These are phyloP conservation scores for Argentina silus DNA, from an alignment of 2,797 vertebrate genomes.

Conservation along the genomic window DNA sequence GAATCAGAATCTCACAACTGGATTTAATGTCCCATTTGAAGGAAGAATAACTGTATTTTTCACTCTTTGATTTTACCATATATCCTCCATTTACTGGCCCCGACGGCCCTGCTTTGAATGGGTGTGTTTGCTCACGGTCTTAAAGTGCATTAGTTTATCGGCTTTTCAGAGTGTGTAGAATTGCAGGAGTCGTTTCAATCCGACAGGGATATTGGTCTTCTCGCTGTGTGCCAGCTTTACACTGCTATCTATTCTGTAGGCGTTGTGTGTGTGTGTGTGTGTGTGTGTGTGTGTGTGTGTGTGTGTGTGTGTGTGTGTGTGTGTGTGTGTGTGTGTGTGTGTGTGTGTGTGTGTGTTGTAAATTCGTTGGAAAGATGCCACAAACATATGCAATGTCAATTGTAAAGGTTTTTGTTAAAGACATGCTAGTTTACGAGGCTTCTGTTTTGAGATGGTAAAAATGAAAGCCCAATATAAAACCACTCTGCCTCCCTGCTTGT, in stretches of 20 bases:
- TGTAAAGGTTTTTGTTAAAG: not conserved
- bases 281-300: not conserved
- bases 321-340: slow-evolving; percentile 2
- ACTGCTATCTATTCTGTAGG: slow-evolving; percentile 11
- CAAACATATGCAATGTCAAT: slow-evolving; percentile 24
- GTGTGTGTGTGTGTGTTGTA: not conserved
- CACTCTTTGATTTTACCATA: slow-evolving; percentile 24
- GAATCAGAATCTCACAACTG: slow-evolving; percentile 45
- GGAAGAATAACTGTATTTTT: slow-evolving; percentile 23
- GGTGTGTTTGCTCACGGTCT: slow-evolving; percentile 29
- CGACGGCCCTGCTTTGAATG: slow-evolving; percentile 15
- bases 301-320: slow-evolving; percentile 2
- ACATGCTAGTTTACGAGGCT: not conserved
- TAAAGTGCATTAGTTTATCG: slow-evolving; percentile 12
- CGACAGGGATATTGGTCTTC: not conserved
- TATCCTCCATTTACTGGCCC: slow-evolving; percentile 8
- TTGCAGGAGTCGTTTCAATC: slow-evolving; percentile 34
- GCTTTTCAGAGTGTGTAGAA: slow-evolving; percentile 36
- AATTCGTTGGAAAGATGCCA: slow-evolving; percentile 19
- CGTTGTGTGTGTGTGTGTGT: slow-evolving; percentile 16
- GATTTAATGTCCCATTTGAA: slow-evolving; percentile 32
- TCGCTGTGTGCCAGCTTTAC: slow-evolving; percentile 3
- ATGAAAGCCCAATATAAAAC: not conserved
- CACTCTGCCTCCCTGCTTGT: not conserved
- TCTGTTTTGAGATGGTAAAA: slow-evolving; percentile 9